Conservation (phyloP, 2,113 vertebrate genomes). For the Pyxicephalus adspersus region DNA sequence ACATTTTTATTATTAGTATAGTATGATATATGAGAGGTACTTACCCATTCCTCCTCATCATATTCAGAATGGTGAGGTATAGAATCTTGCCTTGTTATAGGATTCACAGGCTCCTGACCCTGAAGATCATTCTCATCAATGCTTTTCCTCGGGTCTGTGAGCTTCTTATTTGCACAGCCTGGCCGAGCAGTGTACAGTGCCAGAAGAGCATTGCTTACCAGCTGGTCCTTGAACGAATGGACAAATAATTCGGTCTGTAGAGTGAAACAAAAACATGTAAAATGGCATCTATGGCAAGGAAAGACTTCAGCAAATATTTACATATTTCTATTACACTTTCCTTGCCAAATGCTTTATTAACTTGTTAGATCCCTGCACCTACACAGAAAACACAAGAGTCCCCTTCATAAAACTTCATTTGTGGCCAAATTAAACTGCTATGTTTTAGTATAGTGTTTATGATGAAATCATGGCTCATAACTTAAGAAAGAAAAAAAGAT, state of each 20-base stretch:
- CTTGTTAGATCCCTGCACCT: neutral
- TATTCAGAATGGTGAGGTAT: conserved; percentile 94
- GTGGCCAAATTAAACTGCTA: conserved; percentile 31
- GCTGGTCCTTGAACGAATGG: conserved; percentile 92
- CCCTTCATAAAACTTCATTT: conserved; percentile 14
- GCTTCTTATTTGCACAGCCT: conserved; percentile 80
- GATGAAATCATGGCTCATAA: conserved; percentile 28
- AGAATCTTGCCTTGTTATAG: conserved; percentile 79
- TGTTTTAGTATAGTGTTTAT: conserved; percentile 28
- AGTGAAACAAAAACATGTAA: conserved; percentile 49
- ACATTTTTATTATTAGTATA: neutral
- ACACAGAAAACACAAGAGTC: neutral
- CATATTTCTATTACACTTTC: too few species aligned
- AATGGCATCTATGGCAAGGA: neutral
- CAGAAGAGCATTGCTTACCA: conserved; percentile 91
- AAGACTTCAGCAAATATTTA: neutral
- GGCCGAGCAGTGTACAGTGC: conserved; percentile 90
- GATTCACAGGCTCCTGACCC: conserved; percentile 64
- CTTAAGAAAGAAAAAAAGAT: conserved; percentile 41
- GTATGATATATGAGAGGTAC: conserved; percentile 56
- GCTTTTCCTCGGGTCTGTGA: conserved; percentile 64
- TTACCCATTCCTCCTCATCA: conserved; percentile 97
- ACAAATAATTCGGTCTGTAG: conserved; percentile 93
- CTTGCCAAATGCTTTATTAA: neutral
- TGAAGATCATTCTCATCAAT: conserved; percentile 62